phyloP scores from a whole-genome alignment of 2,888 invertebrate species.

The Tinea trinotella region DNA sequence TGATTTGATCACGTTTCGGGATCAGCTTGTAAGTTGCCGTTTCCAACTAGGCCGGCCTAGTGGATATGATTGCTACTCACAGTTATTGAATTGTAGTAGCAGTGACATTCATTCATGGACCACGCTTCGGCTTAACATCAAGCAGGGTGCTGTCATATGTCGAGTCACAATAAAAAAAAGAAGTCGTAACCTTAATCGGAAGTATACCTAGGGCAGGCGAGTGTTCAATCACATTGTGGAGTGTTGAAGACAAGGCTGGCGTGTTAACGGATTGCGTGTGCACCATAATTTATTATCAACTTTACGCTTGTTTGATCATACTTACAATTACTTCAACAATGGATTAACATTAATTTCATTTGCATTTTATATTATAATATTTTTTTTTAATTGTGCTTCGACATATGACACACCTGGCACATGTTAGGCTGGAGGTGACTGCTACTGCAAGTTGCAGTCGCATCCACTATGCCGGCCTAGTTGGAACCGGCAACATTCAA shows the following conservation, averaged over 20 bases:
- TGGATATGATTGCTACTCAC: not conserved
- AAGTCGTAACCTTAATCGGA: not conserved
- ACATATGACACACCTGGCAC: too few relatives aligned
- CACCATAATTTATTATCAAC: conserved; percentile 12
- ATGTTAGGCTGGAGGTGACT: too few relatives aligned
- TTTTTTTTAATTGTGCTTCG: too few relatives aligned
- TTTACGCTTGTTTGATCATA: conserved; percentile 9
- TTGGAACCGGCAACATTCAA: too few relatives aligned
- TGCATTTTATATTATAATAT: too few relatives aligned
- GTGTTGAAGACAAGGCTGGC: not conserved
- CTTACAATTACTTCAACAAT: conserved; percentile 2
- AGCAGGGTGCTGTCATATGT: not conserved
- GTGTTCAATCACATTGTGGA: conserved; percentile 1
- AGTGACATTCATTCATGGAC: too few relatives aligned
- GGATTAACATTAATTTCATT: not conserved
- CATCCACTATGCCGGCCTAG: too few relatives aligned
- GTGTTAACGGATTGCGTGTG: conserved; percentile 11
- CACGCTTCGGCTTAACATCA: too few relatives aligned
- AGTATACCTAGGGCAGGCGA: not conserved
- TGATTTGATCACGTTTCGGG: too few relatives aligned
- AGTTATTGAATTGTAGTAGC: too few relatives aligned
- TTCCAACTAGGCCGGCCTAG: not conserved
- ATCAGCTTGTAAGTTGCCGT: too few relatives aligned
- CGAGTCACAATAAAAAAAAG: not conserved
- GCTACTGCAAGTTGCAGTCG: too few relatives aligned